Conservation (phyloP, 2,113 vertebrate species). For the Marcusenius ussheri region DNA sequence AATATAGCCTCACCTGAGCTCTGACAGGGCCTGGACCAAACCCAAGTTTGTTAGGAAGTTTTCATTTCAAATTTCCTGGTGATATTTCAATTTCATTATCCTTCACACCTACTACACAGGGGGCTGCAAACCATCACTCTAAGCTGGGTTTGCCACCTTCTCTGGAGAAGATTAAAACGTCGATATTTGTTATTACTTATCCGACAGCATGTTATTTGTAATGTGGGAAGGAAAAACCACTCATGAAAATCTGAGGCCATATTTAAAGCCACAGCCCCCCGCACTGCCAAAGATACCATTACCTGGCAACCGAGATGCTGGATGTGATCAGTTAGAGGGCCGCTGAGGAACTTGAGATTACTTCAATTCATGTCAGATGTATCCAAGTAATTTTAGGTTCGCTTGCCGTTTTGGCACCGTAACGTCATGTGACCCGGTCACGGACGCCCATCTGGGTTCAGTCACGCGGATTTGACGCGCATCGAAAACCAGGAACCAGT, state of each 20-base stretch:
- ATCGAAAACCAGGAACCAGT: background rate
- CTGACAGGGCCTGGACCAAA: conserved; percentile 3
- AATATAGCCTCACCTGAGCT: conserved; percentile 48
- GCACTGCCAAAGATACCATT: background rate
- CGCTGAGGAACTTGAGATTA: background rate
- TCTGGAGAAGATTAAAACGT: background rate
- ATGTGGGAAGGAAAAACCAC: background rate
- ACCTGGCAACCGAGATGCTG: background rate
- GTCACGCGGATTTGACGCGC: background rate
- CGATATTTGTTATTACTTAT: background rate
- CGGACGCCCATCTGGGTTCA: background rate
- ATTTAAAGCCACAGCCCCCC: background rate
- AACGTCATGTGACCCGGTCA: background rate
- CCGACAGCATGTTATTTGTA: background rate
- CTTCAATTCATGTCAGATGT: background rate
- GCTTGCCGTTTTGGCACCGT: background rate
- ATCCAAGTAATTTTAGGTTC: background rate
- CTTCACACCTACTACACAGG: background rate
- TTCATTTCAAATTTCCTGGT: background rate
- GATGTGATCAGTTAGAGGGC: background rate
- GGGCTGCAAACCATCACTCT: background rate
- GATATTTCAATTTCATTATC: background rate
- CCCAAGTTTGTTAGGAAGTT: background rate
- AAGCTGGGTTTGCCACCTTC: background rate
- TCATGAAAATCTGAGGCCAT: background rate